Conservation (phyloP, 2,797 vertebrate genomes). For the Leptoclinus maculatus region DNA sequence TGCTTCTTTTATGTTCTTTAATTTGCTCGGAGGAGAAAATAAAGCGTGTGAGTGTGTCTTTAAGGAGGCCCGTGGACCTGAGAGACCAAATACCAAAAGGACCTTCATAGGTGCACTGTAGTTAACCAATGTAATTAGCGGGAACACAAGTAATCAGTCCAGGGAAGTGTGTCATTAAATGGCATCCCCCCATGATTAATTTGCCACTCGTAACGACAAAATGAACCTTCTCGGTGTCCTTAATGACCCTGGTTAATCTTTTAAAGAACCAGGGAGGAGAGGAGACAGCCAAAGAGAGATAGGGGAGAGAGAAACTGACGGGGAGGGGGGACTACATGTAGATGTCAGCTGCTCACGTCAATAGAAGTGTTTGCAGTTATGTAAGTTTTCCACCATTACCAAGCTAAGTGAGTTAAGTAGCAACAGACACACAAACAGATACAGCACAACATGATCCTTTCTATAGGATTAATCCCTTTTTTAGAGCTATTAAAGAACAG, state of each 20-base stretch:
- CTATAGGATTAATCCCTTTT: conserved; percentile 64
- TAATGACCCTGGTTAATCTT: conserved; percentile 89
- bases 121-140: conserved; percentile 91
- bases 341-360: conserved; percentile 35
- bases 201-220: conserved; percentile 88
- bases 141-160: conserved; percentile 89
- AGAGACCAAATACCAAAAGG: conserved; percentile 82
- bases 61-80: conserved; percentile 74
- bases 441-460: conserved; percentile 38
- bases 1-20: conserved; percentile 84
- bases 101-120: conserved; percentile 85
- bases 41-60: conserved; percentile 71
- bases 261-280: conserved; percentile 76
- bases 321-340: conserved; percentile 7
- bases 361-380: conserved; percentile 39
- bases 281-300: conserved; percentile 32
- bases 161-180: conserved; percentile 90
- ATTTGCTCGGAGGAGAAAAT: conserved; percentile 82
- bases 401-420: conserved; percentile 41
- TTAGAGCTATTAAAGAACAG: conserved; percentile 66
- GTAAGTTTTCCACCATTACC: conserved; percentile 30
- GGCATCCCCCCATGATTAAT: conserved; percentile 90
- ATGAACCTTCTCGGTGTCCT: conserved; percentile 86
- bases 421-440: conserved; percentile 49
- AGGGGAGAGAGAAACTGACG: conserved; percentile 16